Evolutionary conservation across 2,797 vertebrate genomes (phyloP).

Genomic region (Lophius americanus): DNA sequence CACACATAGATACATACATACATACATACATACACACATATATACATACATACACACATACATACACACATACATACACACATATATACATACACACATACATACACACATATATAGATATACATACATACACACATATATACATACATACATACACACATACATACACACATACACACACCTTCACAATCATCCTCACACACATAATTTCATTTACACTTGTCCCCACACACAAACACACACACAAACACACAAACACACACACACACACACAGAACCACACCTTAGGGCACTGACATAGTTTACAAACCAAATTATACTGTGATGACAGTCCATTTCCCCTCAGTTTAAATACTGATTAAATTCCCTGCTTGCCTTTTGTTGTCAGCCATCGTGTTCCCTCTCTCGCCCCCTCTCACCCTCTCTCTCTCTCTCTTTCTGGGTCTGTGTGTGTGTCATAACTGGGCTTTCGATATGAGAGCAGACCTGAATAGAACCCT

Average conservation of each 20-base stretch:
- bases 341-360: constrained; percentile 70
- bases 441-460: constrained; percentile 20
- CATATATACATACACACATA: background rate
- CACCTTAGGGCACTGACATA: constrained; percentile 21
- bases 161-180: background rate
- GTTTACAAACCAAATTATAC: constrained; percentile 67
- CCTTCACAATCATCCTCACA: no score
- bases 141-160: background rate
- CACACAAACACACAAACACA: constrained; percentile 13
- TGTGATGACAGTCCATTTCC: constrained; percentile 63
- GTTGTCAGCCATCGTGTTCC: constrained; percentile 8
- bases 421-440: no score
- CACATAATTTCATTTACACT: constrained; percentile 54
- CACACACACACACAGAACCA: constrained; percentile 12
- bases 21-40: background rate
- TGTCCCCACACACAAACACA: constrained; percentile 6
- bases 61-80: background rate
- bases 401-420: no score
- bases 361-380: constrained; percentile 46
- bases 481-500: constrained; percentile 25
- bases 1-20: no score
- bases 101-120: background rate
- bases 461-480: constrained; percentile 42
- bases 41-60: background rate
- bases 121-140: no score